phyloP scores from a whole-genome alignment of 2,888 invertebrate species.

The Tinea trinotella region DNA sequence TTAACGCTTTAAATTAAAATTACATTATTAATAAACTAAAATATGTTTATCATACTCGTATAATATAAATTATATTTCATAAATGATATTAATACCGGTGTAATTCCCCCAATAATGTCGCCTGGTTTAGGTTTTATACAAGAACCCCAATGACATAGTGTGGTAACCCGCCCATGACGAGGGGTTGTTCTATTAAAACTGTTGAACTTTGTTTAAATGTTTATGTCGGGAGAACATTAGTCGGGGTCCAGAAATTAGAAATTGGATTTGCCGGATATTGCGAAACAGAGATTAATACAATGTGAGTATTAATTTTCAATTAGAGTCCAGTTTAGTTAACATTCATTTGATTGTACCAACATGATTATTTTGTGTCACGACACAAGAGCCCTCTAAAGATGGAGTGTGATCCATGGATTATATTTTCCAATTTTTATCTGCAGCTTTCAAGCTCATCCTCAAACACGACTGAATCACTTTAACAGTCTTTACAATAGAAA shows the following conservation, averaged over 20 bases:
- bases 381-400: too few species aligned
- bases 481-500: too few species aligned
- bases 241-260: not conserved
- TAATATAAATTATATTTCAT: not conserved
- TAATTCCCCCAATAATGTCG: not conserved
- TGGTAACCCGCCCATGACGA: constrained; percentile 37
- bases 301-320: not conserved
- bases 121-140: not conserved
- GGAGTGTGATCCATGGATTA: too few species aligned
- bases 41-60: too few species aligned
- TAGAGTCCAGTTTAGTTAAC: too few species aligned
- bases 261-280: not conserved
- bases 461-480: too few species aligned
- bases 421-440: too few species aligned
- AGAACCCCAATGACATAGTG: constrained; percentile 30
- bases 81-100: not conserved
- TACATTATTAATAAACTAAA: too few species aligned
- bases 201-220: constrained; percentile 61
- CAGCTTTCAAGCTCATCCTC: too few species aligned
- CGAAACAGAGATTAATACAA: not conserved
- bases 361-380: too few species aligned
- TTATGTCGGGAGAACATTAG: constrained; percentile 25
- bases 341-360: too few species aligned
- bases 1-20: too few species aligned
- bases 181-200: constrained; percentile 61